Evolutionary conservation across 2,888 invertebrate species (phyloP), one percentile per base, ranked within the genome.

Genomic region (Lithophane socia): DNA sequence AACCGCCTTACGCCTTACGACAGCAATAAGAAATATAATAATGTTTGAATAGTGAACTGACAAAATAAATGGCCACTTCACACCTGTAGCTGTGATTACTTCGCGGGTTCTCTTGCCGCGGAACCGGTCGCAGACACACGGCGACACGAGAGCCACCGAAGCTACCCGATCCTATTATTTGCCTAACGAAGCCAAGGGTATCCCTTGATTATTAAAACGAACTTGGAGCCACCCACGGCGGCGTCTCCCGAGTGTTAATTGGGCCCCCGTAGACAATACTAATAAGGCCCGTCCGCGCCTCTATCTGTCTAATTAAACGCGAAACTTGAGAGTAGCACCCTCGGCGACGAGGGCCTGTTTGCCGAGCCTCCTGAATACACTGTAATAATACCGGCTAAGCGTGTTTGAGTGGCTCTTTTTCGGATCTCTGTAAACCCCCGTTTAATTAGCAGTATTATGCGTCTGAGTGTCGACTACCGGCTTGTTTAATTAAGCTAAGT

Each of bases 231-330:
- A 94, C 95, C 96, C 95, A 94, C 95, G 80, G 83, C 80, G 93
- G 93, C 92, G 93, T 92, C 95, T 91, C 93, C 94, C 93, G 93
- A 94, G 96, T 95, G 96, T 96, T 96, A 96, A 96, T 96, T 96
- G 96, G 96, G 96, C 96, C 95, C 95, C 96, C 96, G 96, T 96
- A 96, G 96, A 96, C 96, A 96, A 96, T 96, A 96, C 96, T 96
- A 96, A 96, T 96, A 96, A 96, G 96, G 95, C 95, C 94, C 95
- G 96, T 95, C 95, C 96, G 96, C 95, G 96, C 95, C 93, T 96
- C 96, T 96, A 96, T 96, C 96, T 95, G 96, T 96, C 96, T 96
- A 96, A 96, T 96, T 96, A 96, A 96, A 96, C 95, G 96, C 95
- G 96, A 96, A 96, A 96, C 96, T 96, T 94, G 96, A 96, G 96